phyloP scores from a whole-genome alignment of 2,797 vertebrate species.

The Podarcis siculus region DNA sequence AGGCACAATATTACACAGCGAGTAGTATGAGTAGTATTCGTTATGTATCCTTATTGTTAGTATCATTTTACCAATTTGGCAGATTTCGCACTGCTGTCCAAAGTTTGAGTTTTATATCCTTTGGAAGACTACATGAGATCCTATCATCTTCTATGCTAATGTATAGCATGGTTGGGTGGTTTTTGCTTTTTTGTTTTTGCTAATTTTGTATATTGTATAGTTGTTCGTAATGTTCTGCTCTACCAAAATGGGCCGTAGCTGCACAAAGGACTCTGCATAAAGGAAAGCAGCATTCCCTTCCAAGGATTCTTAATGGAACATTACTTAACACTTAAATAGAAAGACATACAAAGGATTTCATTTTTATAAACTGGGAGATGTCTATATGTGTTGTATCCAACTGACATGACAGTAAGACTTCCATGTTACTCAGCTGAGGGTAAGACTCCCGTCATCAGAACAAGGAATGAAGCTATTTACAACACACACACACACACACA shows the following conservation, averaged over 20 bases:
- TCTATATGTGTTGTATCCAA: neutral
- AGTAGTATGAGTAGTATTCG: slow-evolving; percentile 47
- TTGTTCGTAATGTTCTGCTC: neutral
- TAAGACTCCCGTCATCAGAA: too few relatives aligned
- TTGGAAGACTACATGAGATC: slow-evolving; percentile 28
- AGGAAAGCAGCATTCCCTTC: slow-evolving; percentile 5
- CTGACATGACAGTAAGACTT: too few relatives aligned
- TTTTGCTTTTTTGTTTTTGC: slow-evolving; percentile 9
- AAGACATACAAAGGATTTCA: neutral
- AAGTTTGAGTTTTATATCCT: neutral
- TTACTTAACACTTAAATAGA: neutral
- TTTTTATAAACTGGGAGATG: neutral
- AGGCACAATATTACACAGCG: slow-evolving; percentile 35
- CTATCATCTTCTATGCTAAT: slow-evolving; percentile 40
- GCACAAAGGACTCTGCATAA: slow-evolving; percentile 17
- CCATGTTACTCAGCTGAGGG: too few relatives aligned
- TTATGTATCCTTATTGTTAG: neutral
- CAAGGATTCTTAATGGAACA: neutral
- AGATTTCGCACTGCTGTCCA: slow-evolving; percentile 37
- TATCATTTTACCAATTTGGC: neutral
- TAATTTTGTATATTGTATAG: neutral
- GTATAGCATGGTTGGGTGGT: slow-evolving; percentile 8
- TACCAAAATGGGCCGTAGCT: neutral
- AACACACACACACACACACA: too few relatives aligned
- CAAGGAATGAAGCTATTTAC: too few relatives aligned